Evolutionary conservation across 2,888 invertebrate genomes (phyloP), one percentile per base, ranked within the genome.

Genomic region (Drosophila pegasa): DNA sequence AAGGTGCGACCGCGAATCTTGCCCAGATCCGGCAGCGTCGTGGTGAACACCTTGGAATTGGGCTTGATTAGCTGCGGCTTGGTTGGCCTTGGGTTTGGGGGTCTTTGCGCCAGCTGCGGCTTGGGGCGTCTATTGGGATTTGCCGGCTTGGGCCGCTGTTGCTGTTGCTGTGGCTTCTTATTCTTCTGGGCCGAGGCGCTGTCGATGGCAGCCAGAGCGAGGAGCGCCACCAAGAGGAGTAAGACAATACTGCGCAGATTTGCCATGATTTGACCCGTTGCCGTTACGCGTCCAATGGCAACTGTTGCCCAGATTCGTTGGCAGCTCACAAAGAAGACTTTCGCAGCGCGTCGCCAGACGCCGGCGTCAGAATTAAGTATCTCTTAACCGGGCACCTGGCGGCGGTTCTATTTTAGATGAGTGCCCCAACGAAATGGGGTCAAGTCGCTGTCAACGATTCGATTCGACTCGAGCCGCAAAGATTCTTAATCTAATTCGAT

Each of bases 1-100:
- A 87, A 10, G 7, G 78, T 61, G 14, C 88, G 87, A 3, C 92
- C 92, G 7, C 87, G 87, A 16, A 92, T 69, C 43, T 75, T 85
- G 12, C 92, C 92, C 63, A 91, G 56, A 0, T 72, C 66, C 0
- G 90, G 89, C 27, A 92, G 58, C 1, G 85, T 54, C 22, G 83
- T 75, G 20, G 77, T 81, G 2, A 90, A 55, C 7, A 81, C 55
- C 33, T 71, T 69, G 2, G 55, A 20, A 1, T 14, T 50, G 48
- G 55, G 48, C 16, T 50, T 48, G 14, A 25, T 58, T n/a, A 38
- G 63, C 35, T 62, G 63, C 5, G 58, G 61, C 12, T 55, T 62
- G 14, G 48, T 52, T 7, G 68, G 74, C 27, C 50, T 59, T 2
- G 58, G 59, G 8, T 78, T 71, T 18, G 69, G 57, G 14, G 61